phyloP scores from a whole-genome alignment of 2,797 vertebrate genomes.

The Sebastes vulpes region DNA sequence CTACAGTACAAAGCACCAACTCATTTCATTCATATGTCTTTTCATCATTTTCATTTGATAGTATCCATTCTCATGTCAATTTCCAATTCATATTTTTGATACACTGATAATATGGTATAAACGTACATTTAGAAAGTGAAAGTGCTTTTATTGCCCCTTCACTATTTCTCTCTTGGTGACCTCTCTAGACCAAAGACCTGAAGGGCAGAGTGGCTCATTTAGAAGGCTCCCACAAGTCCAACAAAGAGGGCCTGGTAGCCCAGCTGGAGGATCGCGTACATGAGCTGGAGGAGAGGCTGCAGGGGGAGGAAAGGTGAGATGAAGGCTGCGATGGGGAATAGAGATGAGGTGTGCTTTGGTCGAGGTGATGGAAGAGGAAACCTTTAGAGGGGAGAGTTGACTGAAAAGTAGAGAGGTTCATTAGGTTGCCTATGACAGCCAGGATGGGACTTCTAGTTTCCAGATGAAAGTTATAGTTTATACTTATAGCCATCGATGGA shows the following conservation, averaged over 20 bases:
- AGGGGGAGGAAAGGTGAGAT: slow-evolving; percentile 93
- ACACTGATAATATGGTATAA: neutral
- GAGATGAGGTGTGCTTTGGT: neutral
- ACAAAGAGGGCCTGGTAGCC: slow-evolving; percentile 92
- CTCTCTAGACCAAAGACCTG: slow-evolving; percentile 93
- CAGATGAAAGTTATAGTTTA: slow-evolving; percentile 2
- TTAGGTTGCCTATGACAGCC: neutral
- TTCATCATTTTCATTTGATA: slow-evolving; percentile 42
- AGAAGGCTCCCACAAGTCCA: slow-evolving; percentile 93
- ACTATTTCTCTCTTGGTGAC: neutral
- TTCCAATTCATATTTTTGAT: neutral
- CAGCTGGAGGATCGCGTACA: slow-evolving; percentile 93
- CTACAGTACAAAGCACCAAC: slow-evolving; percentile 20
- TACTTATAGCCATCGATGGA: neutral
- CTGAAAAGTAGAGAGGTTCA: neutral
- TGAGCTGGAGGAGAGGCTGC: slow-evolving; percentile 94
- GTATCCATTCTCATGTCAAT: slow-evolving; percentile 14
- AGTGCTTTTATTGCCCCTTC: neutral
- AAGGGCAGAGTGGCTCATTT: slow-evolving; percentile 92
- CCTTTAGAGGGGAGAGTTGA: neutral
- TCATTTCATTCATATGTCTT: slow-evolving; percentile 58
- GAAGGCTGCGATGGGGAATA: neutral
- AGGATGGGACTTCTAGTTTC: neutral
- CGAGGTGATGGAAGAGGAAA: neutral
- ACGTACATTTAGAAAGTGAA: neutral